These are phyloP conservation scores for Monopterus albus DNA, from an alignment of 2,113 vertebrate genomes.

Conservation along the genomic window DNA sequence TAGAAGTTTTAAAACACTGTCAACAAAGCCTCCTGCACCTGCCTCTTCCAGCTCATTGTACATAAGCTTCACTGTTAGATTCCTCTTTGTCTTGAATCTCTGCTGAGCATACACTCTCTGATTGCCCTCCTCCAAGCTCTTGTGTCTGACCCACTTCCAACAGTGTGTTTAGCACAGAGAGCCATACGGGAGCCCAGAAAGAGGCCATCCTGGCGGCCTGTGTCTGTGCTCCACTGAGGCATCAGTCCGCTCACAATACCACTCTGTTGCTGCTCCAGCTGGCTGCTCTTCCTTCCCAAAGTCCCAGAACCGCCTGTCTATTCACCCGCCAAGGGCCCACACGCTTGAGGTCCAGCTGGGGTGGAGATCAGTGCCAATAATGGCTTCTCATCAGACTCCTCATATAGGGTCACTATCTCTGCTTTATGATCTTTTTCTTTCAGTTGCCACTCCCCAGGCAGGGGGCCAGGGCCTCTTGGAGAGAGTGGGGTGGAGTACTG, in stretches of 20 bases:
- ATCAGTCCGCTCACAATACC: constrained; percentile 71
- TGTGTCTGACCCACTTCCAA: constrained; percentile 78
- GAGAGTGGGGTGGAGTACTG: constrained; percentile 38
- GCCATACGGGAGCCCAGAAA: constrained; percentile 66
- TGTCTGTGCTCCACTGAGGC: constrained; percentile 58
- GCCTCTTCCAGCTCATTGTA: constrained; percentile 39
- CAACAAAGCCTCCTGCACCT: constrained; percentile 15
- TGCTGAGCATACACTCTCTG: constrained; percentile 28
- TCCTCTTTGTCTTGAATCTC: constrained; percentile 46
- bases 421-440: constrained; percentile 28
- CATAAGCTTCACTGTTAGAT: constrained; percentile 38
- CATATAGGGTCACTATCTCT: constrained; percentile 28
- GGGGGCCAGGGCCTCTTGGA: constrained; percentile 46
- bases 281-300: constrained; percentile 39
- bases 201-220: constrained; percentile 63
- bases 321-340: constrained; percentile 47
- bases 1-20: constrained; percentile 29
- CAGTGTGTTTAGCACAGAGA: constrained; percentile 50
- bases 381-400: constrained; percentile 52
- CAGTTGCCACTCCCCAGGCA: constrained; percentile 6
- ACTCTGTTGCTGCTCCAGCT: constrained; percentile 73
- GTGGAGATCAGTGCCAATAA: constrained; percentile 36
- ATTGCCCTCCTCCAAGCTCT: constrained; percentile 33
- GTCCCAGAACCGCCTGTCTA: constrained; percentile 42
- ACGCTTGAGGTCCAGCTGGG: constrained; percentile 53